Conservation (phyloP, 2,797 vertebrate genomes). For the Syngnathus rostellatus region DNA sequence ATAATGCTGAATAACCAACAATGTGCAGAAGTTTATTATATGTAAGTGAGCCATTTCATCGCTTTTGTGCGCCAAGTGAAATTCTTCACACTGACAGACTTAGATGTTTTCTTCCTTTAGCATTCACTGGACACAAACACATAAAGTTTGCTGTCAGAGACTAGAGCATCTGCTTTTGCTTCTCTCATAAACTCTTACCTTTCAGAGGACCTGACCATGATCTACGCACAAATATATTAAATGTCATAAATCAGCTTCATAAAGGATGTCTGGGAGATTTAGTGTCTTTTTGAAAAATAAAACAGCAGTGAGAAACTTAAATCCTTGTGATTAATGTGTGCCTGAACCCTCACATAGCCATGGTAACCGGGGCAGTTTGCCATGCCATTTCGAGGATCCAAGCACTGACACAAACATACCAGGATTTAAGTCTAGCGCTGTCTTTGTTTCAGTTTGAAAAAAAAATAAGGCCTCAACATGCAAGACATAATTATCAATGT, state of each 20-base stretch:
- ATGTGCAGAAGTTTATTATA: neutral
- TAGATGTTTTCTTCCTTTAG: slow-evolving; percentile 2
- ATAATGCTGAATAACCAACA: neutral
- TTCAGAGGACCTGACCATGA: slow-evolving; percentile 33
- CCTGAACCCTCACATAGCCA: slow-evolving; percentile 61
- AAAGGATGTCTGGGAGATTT: slow-evolving; percentile 45
- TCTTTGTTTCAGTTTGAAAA: neutral
- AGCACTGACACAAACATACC: slow-evolving; percentile 51
- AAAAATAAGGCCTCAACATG: neutral
- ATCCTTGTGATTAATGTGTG: slow-evolving; percentile 69
- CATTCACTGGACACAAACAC: slow-evolving; percentile 9
- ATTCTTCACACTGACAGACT: neutral
- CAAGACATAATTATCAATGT: neutral
- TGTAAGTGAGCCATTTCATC: neutral
- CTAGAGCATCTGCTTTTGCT: neutral
- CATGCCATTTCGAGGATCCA: slow-evolving; percentile 61
- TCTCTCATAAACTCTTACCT: slow-evolving; percentile 24
- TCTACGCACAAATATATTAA: slow-evolving; percentile 46
- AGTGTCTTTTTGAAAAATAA: slow-evolving; percentile 39
- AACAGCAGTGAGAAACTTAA: slow-evolving; percentile 50
- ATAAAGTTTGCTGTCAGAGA: slow-evolving; percentile 8
- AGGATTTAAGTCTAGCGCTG: slow-evolving; percentile 25
- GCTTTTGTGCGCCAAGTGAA: neutral
- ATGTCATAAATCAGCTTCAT: slow-evolving; percentile 61
- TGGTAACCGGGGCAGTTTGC: slow-evolving; percentile 66